Conservation (phyloP, 2,113 vertebrate genomes). For the Oreochromis spilurus region DNA sequence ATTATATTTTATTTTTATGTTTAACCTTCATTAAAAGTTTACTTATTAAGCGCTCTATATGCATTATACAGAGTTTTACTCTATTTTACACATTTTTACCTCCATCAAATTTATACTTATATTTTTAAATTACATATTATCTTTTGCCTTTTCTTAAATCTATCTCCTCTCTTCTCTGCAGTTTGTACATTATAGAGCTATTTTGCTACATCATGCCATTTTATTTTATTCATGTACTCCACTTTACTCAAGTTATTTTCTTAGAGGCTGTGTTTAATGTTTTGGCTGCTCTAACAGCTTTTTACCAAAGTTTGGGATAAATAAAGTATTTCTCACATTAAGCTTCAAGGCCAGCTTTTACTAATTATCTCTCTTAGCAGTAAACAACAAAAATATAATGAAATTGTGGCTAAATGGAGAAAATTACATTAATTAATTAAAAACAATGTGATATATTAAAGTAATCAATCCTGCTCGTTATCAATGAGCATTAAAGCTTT, state of each 20-base stretch:
- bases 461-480: neutral
- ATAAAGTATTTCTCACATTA: neutral
- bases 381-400: neutral
- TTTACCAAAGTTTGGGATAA: neutral
- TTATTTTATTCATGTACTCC: fast-evolving
- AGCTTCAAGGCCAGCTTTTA: neutral
- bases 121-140: neutral
- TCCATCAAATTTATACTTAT: fast-evolving
- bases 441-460: neutral
- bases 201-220: neutral
- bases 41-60: neutral
- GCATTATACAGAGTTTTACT: neutral
- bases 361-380: neutral
- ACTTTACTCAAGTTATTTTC: neutral
- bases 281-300: neutral
- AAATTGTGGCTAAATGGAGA: fast-evolving
- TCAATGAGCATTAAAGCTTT: neutral
- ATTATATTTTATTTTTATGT: neutral
- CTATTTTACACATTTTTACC: neutral
- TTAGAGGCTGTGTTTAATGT: neutral
- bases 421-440: neutral
- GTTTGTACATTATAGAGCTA: neutral
- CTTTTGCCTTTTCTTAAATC: neutral
- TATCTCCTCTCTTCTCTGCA: neutral
- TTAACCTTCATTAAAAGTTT: neutral